A percentile compares a stretch with the other conserved stretches of the same genome.
Conservation (phyloP, 2,888 invertebrate species). For the Diplolepis rosae region DNA sequence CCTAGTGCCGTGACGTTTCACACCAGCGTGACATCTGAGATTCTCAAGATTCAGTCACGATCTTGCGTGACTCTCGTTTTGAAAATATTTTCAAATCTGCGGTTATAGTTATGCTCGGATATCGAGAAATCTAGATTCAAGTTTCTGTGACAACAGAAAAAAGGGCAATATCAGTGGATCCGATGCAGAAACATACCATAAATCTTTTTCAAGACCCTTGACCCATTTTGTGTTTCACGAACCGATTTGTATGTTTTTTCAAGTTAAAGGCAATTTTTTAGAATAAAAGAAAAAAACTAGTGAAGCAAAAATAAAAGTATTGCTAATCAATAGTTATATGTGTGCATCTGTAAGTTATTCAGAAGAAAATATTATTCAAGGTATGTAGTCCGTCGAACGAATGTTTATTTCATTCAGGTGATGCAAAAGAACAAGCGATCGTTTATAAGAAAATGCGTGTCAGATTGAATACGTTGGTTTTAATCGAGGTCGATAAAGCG, state of each 20-base stretch:
- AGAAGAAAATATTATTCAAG: conserved; percentile 17
- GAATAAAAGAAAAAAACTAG: neutral
- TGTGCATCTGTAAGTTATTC: conserved; percentile 2
- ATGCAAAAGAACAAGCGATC: conserved; percentile 10
- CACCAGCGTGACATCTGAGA: conserved; percentile 64
- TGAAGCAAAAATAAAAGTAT: neutral
- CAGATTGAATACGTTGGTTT: conserved; percentile 5
- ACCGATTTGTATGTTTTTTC: neutral
- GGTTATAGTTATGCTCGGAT: conserved; percentile 11
- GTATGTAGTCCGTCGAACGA: neutral
- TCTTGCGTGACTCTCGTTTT: conserved; percentile 34
- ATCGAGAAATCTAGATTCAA: neutral
- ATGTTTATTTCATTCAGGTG: conserved; percentile 9
- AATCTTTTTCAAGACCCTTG: neutral
- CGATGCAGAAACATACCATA: neutral
- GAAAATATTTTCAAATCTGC: conserved; percentile 32
- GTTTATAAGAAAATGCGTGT: conserved; percentile 24
- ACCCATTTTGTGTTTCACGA: neutral
- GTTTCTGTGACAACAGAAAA: neutral
- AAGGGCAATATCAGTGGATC: neutral
- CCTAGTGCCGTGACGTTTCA: conserved; percentile 66
- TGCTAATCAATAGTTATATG: neutral
- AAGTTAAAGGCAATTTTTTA: neutral
- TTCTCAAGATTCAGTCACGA: conserved; percentile 53
- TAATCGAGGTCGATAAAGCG: conserved; percentile 27